Evolutionary conservation across 1,140 invertebrate genomes (phyloP), one percentile per base, ranked within the genome.

Genomic region (Agrypnia vestita): DNA sequence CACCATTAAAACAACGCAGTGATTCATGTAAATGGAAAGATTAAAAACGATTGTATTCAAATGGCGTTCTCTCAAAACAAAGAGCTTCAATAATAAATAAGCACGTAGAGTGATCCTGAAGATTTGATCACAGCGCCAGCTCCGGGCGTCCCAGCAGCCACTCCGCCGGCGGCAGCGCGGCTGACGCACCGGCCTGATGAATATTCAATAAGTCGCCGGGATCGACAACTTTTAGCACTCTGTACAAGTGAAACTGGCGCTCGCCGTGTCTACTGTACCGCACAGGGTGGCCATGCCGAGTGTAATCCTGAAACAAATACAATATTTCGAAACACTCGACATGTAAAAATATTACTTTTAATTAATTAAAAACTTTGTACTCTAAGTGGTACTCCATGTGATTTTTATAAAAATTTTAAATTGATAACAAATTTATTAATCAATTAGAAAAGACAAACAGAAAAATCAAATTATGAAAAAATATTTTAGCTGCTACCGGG

Each of bases 221-320:
- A 81, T 81, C 76, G 80, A 81, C 80, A 81, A 81, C 80, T 81
- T 81, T 81, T 77, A 81, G 80, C 80, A 81, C 80, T 81, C 80
- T 62, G 71, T 71, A 81, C 76, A 76, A 81, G 80, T 69, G 80
- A 76, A 78, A 17, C 71, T 47, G 43, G 13, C 19, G 44, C 67
- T 44, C 47, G 4, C 47, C 19, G 43, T 19, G 11, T 51, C 49
- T 15, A 35, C 25, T 35, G 25, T 35, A 6, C 25, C 6, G 25
- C 6, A 35, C 25, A 35, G 25, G 25, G 25, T 35, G 25, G 25
- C 6, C 25, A 6, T 35, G 25, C 25, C 25, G 25, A 35, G 25
- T 35, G 25, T 35, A 35, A 6, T 6, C 25, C 25, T 6, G 25
- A 6, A 35, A 35, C 25, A n/a, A n/a, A n/a, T n/a, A n/a, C n/a